Evolutionary conservation across 1,140 invertebrate species (phyloP).

Genomic region (Holcopasites calliopsidis): DNA sequence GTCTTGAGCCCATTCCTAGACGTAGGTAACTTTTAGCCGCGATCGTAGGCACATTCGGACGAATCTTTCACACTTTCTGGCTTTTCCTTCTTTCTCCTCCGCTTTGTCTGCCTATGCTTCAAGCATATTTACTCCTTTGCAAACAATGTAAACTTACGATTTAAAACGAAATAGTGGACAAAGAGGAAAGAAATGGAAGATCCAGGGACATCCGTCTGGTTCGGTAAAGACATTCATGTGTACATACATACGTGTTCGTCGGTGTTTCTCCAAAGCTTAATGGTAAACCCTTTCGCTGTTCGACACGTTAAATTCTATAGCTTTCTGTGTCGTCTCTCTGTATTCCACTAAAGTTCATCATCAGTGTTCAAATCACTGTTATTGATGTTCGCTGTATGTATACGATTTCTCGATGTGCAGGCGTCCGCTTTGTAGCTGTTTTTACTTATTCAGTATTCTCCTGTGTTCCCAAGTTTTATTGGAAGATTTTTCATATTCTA

Average conservation of each 20-base stretch:
- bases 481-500: neutral
- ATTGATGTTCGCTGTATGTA: slow-evolving; percentile 19
- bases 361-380: slow-evolving; percentile 6
- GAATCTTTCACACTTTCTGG: neutral
- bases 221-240: slow-evolving; percentile 20
- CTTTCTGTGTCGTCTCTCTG: slow-evolving; percentile 27
- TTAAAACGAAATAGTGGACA: too few species aligned
- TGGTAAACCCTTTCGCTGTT: slow-evolving; percentile 1
- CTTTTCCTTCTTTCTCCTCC: slow-evolving; percentile 9
- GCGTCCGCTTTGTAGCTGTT: slow-evolving; percentile 16
- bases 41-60: slow-evolving; percentile 67
- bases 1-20: slow-evolving; percentile 32
- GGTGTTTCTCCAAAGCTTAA: slow-evolving; percentile 40
- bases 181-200: neutral
- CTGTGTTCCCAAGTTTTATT: neutral
- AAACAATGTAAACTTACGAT: too few species aligned
- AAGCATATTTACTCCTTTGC: too few species aligned
- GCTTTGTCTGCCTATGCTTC: neutral
- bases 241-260: slow-evolving; percentile 21
- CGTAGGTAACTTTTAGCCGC: slow-evolving; percentile 50
- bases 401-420: slow-evolving; percentile 23
- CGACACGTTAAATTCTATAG: neutral
- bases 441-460: too few species aligned
- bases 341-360: neutral
- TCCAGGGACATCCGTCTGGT: too few species aligned